Conservation (phyloP, 1,140 invertebrate genomes). For the Harlomillsia oculata region DNA sequence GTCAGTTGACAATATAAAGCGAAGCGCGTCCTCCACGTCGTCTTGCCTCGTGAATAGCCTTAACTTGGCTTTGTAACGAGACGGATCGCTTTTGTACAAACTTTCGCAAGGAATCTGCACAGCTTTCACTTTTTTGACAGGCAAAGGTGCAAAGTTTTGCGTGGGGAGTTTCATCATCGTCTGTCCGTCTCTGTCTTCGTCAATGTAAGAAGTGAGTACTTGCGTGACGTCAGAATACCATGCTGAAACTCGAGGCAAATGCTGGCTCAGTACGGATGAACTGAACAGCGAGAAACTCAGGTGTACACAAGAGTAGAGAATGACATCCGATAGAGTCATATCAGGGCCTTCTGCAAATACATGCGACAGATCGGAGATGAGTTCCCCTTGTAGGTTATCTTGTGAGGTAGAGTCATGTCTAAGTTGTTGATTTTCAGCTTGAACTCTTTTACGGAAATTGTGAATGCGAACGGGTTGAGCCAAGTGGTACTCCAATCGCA, state of each 20-base stretch:
- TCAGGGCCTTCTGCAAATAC: conserved; percentile 71
- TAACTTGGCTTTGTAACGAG: conserved; percentile 60
- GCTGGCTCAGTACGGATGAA: conserved; percentile 40
- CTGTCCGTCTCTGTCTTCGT: too few species aligned
- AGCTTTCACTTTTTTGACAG: too few species aligned
- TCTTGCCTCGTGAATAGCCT: conserved; percentile 63
- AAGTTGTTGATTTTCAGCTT: conserved; percentile 37
- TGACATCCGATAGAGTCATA: conserved; percentile 72
- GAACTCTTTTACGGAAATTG: conserved; percentile 70
- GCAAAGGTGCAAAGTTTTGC: conserved; percentile 36
- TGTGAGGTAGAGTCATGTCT: too few species aligned
- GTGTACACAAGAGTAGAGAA: conserved; percentile 62
- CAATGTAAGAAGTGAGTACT: neutral
- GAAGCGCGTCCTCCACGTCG: conserved; percentile 57
- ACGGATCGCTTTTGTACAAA: conserved; percentile 68
- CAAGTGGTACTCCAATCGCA: conserved; percentile 75
- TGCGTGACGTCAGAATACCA: conserved; percentile 48
- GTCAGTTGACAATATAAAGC: conserved; percentile 1
- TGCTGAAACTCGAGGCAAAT: conserved; percentile 54
- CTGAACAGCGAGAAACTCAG: conserved; percentile 49
- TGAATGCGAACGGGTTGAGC: conserved; percentile 72
- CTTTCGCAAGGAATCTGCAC: conserved; percentile 51
- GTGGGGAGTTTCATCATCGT: neutral
- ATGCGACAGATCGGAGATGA: conserved; percentile 20
- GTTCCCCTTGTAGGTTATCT: conserved; percentile 7